phyloP scores from a whole-genome alignment of 2,113 vertebrate species.

The Tonatia bakeri region DNA sequence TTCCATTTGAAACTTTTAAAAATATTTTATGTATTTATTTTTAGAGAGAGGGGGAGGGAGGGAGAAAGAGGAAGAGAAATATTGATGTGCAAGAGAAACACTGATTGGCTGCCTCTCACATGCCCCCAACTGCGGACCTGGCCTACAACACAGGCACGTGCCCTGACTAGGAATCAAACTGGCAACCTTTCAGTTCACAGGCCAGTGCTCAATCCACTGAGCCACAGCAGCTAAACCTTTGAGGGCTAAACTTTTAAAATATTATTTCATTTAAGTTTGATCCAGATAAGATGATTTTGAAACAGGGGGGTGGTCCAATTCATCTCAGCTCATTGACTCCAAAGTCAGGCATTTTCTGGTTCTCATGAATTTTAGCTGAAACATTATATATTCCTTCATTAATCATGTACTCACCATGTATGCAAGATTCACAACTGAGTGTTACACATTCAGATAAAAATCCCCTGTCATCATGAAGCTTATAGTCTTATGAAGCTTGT shows the following conservation, averaged over 20 bases:
- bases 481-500: background rate
- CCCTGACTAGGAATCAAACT: too few species aligned
- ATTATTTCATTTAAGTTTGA: background rate
- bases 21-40: background rate
- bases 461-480: background rate
- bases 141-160: too few species aligned
- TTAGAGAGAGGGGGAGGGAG: too few species aligned
- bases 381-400: background rate
- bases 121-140: too few species aligned
- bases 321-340: background rate
- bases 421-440: background rate
- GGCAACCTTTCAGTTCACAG: too few species aligned
- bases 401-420: background rate
- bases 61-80: too few species aligned
- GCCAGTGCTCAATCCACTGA: too few species aligned
- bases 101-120: too few species aligned
- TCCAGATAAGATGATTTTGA: background rate
- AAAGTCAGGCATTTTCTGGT: background rate
- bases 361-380: background rate
- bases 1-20: background rate
- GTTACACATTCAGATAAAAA: background rate
- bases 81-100: too few species aligned
- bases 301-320: background rate
- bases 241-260: background rate
- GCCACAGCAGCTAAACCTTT: too few species aligned